phyloP scores from a whole-genome alignment of 2,113 vertebrate genomes.

The Phalacrocorax pelagicus region DNA sequence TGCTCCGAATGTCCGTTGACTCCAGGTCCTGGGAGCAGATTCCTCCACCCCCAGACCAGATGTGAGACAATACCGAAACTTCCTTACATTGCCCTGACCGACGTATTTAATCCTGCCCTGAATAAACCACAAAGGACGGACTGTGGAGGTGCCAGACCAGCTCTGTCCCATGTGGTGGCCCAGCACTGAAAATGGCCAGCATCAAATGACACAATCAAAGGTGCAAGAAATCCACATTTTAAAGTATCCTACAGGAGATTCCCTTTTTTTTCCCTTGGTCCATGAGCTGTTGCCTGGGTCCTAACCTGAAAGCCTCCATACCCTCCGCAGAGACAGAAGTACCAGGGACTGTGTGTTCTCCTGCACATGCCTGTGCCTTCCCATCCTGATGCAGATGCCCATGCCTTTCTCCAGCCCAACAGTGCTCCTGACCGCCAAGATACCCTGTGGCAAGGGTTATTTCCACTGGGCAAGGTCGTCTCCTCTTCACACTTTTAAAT shows the following conservation, averaged over 20 bases:
- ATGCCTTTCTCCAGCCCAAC: not conserved
- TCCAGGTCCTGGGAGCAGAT: not conserved
- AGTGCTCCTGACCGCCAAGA: not conserved
- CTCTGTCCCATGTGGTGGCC: not conserved
- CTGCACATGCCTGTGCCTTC: not conserved
- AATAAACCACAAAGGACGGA: not conserved
- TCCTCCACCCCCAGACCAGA: not conserved
- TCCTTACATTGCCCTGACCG: not conserved
- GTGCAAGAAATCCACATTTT: not conserved
- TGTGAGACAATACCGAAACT: not conserved
- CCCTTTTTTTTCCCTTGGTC: not conserved
- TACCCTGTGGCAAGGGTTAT: not conserved
- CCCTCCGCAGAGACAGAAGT: not conserved
- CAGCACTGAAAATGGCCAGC: not conserved
- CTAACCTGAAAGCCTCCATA: not conserved
- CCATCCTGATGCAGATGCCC: not conserved
- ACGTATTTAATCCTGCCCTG: not conserved
- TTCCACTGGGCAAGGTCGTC: not conserved
- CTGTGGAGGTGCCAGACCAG: not conserved
- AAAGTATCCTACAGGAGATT: not conserved
- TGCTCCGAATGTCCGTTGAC: not conserved
- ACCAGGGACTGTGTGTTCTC: not conserved
- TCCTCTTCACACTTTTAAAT: not conserved
- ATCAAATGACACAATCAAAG: not conserved
- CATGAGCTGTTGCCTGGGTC: not conserved